phyloP scores from a whole-genome alignment of 2,113 vertebrate genomes.

The Scophthalmus maximus region DNA sequence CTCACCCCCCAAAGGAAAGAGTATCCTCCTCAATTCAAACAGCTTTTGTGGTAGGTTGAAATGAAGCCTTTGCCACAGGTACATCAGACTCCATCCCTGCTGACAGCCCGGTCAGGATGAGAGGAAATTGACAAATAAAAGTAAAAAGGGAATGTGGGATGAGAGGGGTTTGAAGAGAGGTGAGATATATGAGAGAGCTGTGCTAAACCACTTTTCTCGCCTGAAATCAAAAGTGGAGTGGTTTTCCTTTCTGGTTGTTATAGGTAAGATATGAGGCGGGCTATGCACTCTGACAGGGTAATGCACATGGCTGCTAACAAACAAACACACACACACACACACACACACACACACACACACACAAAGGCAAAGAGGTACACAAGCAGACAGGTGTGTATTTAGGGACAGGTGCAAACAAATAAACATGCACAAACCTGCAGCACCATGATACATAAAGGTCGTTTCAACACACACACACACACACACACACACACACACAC shows the following conservation, averaged over 20 bases:
- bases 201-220: constrained; percentile 73
- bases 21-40: too few species aligned
- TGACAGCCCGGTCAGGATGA: constrained; percentile 55
- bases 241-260: constrained; percentile 76
- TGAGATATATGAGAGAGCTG: constrained; percentile 68
- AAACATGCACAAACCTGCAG: constrained; percentile 21
- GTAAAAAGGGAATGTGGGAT: constrained; percentile 34
- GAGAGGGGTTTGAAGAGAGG: constrained; percentile 32
- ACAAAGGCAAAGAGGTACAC: not conserved
- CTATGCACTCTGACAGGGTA: constrained; percentile 63
- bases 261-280: constrained; percentile 70
- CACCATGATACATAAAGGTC: constrained; percentile 11
- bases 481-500: constrained; percentile 11
- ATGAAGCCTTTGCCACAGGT: constrained; percentile 41
- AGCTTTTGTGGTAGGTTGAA: constrained; percentile 16
- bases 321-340: constrained; percentile 3
- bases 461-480: constrained; percentile 17
- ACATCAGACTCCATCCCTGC: constrained; percentile 30
- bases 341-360: constrained; percentile 9
- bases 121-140: constrained; percentile 73
- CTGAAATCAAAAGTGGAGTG: constrained; percentile 76
- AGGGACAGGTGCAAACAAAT: constrained; percentile 22
- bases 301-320: constrained; percentile 56
- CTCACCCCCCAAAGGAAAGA: too few species aligned
- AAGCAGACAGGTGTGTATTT: constrained; percentile 17